Base-by-base conservation (phyloP, 2,888 invertebrate genomes). In the Andrena hattorfiana region DNA sequence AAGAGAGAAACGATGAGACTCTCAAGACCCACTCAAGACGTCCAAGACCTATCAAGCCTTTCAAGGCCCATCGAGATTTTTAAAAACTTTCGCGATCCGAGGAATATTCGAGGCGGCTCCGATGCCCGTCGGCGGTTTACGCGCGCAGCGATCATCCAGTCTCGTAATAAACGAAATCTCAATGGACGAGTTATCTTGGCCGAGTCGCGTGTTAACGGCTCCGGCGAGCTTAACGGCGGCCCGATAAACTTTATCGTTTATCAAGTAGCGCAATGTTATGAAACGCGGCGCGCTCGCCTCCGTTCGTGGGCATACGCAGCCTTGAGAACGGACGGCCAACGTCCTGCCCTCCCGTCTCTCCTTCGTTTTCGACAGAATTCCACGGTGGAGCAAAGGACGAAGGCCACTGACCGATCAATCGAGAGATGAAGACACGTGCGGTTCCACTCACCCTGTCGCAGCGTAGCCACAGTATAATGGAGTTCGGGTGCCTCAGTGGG, bases 401-500 rank as follows among this genome's bases (percentile, higher is more conserved):
- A 23, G 32, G 8, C 35, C 48, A n/a, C 4, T 1, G 0, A 13
- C 16, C 35, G 32, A 59, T 60, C 1, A 20, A 32, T 51, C 2
- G 16, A 8, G 42, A 32, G 42, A 32, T 28, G 26, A 71, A 49
- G 8, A 49, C 32, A 32, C 5, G 42, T 23, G 16, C 28, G 7
- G 28, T 64, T 13, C 16, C n/a, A 72, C 85, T 76, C 94, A 97
- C 97, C 95, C 97, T 96, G 84, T 98, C 96, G 92, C 98, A 98
- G 89, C 96, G 96, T 6, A 99, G 94, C 98, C 98, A 99, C 56
- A 99, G 95, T 71, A 99, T 95, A 83, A 97, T 94, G 1, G 97
- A 96, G 89, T 97, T 95, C 0, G 96, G 95, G 92, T 96, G 97
- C 42, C 99, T 95, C 23, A 99, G 95, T 4, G 97, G 96, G 0